Evolutionary conservation across 2,888 invertebrate species (phyloP).

Genomic region (Achlya flavicornis): DNA sequence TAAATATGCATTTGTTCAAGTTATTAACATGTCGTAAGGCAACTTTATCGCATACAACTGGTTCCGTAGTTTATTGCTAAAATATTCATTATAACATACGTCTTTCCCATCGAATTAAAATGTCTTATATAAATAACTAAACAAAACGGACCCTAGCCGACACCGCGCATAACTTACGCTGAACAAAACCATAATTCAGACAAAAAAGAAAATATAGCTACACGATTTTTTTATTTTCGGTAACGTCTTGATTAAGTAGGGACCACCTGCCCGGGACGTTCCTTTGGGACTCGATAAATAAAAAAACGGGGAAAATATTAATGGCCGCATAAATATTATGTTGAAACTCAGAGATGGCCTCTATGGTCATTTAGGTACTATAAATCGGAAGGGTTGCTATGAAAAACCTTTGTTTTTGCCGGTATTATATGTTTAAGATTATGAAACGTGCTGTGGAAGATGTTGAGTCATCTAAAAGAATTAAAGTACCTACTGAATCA

Average conservation of each 20-base stretch:
- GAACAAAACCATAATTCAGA: slow-evolving; percentile 75
- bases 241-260: slow-evolving; percentile 83
- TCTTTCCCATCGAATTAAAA: slow-evolving; percentile 79
- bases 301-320: slow-evolving; percentile 74
- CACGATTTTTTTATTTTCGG: slow-evolving; percentile 73
- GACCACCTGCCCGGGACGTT: slow-evolving; percentile 78
- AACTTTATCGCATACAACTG: slow-evolving; percentile 68
- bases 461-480: slow-evolving; percentile 4
- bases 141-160: slow-evolving; percentile 64
- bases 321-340: slow-evolving; percentile 75
- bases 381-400: slow-evolving; percentile 59
- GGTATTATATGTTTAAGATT: slow-evolving; percentile 30
- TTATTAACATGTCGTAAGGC: slow-evolving; percentile 70
- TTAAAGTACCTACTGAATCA: slow-evolving; percentile 7
- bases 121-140: slow-evolving; percentile 73
- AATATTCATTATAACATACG: slow-evolving; percentile 78
- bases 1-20: slow-evolving; percentile 62
- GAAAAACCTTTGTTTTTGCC: slow-evolving; percentile 57
- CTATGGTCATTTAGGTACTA: slow-evolving; percentile 61
- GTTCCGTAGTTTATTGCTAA: slow-evolving; percentile 74
- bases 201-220: slow-evolving; percentile 74
- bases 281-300: slow-evolving; percentile 66
- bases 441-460: neutral
- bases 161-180: slow-evolving; percentile 65
- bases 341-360: slow-evolving; percentile 68